Percentiles rank a stretch among this genome's conserved stretches.
These are phyloP conservation scores for Aspiorhynchus laticeps DNA, from an alignment of 2,113 vertebrate species.

Conservation along the genomic window DNA sequence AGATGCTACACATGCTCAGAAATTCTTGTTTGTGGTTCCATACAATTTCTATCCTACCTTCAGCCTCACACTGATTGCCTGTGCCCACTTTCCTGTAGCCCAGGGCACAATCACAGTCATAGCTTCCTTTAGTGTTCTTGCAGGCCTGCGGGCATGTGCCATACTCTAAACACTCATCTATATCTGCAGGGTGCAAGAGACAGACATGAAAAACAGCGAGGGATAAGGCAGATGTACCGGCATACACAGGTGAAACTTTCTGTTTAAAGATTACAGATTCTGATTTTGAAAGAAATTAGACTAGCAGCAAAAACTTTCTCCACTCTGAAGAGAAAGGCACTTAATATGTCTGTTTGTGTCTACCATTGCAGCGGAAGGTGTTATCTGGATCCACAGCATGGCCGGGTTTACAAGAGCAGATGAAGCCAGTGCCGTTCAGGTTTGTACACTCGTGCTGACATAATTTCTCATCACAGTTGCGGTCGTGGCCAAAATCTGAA, in stretches of 20 bases:
- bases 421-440: slow-evolving; percentile 85
- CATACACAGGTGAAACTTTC: not conserved
- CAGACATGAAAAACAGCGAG: not conserved
- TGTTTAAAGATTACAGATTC: not conserved
- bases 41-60: slow-evolving; percentile 75
- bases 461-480: slow-evolving; percentile 87
- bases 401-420: slow-evolving; percentile 89
- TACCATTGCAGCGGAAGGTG: slow-evolving; percentile 90
- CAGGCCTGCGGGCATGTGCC: slow-evolving; percentile 91
- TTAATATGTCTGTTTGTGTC: not conserved
- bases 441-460: slow-evolving; percentile 97
- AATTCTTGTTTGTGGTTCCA: not conserved
- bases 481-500: slow-evolving; percentile 81
- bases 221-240: not conserved
- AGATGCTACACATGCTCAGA: not conserved
- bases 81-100: slow-evolving; percentile 87
- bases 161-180: slow-evolving; percentile 92
- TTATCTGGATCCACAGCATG: slow-evolving; percentile 80
- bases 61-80: slow-evolving; percentile 88
- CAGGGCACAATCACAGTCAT: slow-evolving; percentile 90
- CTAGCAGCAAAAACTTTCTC: not conserved
- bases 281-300: not conserved
- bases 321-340: not conserved
- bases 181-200: slow-evolving; percentile 73
- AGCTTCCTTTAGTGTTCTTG: slow-evolving; percentile 94